Conservation (phyloP, 2,888 invertebrate genomes). For the Amorpha juglandis region DNA sequence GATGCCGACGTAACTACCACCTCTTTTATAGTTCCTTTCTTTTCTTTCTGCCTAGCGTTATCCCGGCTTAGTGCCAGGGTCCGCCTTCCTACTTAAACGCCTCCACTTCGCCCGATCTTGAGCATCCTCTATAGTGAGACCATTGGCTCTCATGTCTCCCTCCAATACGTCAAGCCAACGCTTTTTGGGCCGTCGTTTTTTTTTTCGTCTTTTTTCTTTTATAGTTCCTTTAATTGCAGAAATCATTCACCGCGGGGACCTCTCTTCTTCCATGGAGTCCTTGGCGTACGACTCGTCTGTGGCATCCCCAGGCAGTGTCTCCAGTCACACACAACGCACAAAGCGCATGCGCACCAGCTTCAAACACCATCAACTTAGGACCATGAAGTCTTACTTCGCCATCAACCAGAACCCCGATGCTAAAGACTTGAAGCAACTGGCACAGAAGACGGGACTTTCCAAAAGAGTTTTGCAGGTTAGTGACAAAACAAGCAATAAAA, state of each 20-base stretch:
- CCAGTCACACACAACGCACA: conserved; percentile 87
- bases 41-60: no score
- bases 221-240: conserved; percentile 80
- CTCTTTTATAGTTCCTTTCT: conserved; percentile 29
- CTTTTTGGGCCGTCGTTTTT: no score
- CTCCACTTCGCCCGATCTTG: no score
- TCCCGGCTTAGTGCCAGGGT: no score
- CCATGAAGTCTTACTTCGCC: conserved; percentile 99
- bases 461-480: conserved; percentile 98
- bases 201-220: conserved; percentile 50
- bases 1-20: no score
- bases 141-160: no score
- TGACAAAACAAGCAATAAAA: not conserved
- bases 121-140: no score
- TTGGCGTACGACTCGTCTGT: conserved; percentile 90
- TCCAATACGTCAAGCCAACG: no score
- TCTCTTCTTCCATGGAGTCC: conserved; percentile 91
- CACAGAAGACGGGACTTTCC: conserved; percentile 98
- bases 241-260: conserved; percentile 88
- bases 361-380: conserved; percentile 98
- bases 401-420: conserved; percentile 99
- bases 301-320: conserved; percentile 88
- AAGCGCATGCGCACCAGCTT: conserved; percentile 99
- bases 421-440: conserved; percentile 98
- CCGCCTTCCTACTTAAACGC: no score